Evolutionary conservation across 1,140 invertebrate genomes (phyloP).

Genomic region (Megathymus violae): DNA sequence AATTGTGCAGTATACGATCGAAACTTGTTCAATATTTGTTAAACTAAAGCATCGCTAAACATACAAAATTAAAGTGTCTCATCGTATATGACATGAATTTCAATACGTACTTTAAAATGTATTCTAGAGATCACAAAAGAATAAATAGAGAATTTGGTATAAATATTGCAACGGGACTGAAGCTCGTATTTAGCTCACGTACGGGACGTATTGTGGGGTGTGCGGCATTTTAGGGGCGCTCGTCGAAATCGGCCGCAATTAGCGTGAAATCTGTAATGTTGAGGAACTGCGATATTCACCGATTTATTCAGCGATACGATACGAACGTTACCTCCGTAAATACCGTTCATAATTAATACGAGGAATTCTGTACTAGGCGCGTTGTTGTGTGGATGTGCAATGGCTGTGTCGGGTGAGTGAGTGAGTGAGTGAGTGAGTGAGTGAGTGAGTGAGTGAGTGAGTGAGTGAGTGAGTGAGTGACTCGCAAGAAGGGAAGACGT

Average conservation of each 20-base stretch:
- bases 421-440: no score
- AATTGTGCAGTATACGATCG: not conserved
- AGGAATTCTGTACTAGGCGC: not conserved
- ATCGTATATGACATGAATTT: slow-evolving; percentile 16
- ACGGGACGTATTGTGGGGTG: slow-evolving; percentile 34
- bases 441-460: no score
- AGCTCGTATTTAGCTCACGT: slow-evolving; percentile 28
- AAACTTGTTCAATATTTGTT: no score
- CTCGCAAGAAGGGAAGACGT: no score
- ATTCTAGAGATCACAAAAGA: slow-evolving; percentile 31
- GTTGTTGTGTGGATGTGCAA: no score
- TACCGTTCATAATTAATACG: not conserved
- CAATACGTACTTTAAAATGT: slow-evolving; percentile 23
- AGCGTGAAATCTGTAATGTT: slow-evolving; percentile 69
- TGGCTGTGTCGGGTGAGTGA: no score
- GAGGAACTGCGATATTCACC: slow-evolving; percentile 52
- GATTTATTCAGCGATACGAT: slow-evolving; percentile 52
- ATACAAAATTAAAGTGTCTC: slow-evolving; percentile 23
- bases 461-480: no score
- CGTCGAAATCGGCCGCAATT: slow-evolving; percentile 63
- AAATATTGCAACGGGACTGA: slow-evolving; percentile 27
- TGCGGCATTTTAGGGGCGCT: slow-evolving; percentile 54
- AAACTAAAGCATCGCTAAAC: slow-evolving; percentile 2
- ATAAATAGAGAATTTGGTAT: slow-evolving; percentile 32
- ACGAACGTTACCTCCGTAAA: not conserved